Evolutionary conservation across 2,797 vertebrate genomes (phyloP).

Genomic region (Scolopax bukidnonensis): DNA sequence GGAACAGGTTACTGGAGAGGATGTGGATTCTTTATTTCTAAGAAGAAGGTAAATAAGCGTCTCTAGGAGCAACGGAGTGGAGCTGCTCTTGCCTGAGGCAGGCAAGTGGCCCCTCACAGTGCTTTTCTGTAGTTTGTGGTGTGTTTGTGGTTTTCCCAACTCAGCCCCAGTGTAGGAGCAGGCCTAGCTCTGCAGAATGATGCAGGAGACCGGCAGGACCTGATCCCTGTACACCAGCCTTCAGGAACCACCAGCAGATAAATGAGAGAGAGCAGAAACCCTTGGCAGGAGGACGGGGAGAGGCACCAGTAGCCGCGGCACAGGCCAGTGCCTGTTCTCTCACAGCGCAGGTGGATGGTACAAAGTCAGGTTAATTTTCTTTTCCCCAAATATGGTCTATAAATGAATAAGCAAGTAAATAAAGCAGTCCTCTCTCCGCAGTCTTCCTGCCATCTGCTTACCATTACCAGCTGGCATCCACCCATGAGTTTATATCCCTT

Average conservation of each 20-base stretch:
- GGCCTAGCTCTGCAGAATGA: background rate
- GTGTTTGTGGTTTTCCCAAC: background rate
- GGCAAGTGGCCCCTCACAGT: background rate
- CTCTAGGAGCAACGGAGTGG: accelerated
- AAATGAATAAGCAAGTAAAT: slow-evolving; percentile 52
- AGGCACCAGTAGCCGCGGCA: accelerated
- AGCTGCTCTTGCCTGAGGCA: background rate
- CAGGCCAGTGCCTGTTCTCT: accelerated
- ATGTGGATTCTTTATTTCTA: background rate
- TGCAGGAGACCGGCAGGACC: background rate
- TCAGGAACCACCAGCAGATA: background rate
- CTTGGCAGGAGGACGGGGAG: background rate
- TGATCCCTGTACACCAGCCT: accelerated
- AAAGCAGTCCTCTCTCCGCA: slow-evolving; percentile 33
- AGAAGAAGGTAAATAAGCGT: background rate
- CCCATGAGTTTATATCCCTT: background rate
- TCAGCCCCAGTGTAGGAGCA: background rate
- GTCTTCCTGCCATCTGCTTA: slow-evolving; percentile 53
- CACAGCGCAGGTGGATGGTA: background rate
- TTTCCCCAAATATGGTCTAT: background rate
- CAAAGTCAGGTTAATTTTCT: background rate
- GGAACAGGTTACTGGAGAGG: background rate
- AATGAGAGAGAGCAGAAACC: accelerated
- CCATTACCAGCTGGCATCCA: slow-evolving; percentile 46
- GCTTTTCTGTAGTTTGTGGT: background rate